Evolutionary conservation across 2,888 invertebrate genomes (phyloP).

Genomic region (Elmis aenea): DNA sequence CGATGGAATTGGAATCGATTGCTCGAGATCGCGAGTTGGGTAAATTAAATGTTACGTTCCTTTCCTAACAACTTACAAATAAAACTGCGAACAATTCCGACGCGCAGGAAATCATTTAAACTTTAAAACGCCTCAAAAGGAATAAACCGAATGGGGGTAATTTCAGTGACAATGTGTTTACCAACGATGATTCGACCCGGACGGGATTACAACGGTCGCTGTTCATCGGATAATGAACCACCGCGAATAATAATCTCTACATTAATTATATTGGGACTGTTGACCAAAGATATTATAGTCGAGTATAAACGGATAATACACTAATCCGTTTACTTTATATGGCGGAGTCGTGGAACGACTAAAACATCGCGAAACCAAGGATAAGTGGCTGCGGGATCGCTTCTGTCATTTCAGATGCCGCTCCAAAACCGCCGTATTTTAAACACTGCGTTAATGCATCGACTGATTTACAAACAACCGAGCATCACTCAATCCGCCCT

Average conservation of each 20-base stretch:
- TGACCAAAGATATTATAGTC: conserved; percentile 42
- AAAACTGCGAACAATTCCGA: conserved; percentile 13
- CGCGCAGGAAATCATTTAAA: not conserved
- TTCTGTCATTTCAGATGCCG: conserved; percentile 24
- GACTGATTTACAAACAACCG: conserved; percentile 20
- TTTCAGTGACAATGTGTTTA: conserved; percentile 20
- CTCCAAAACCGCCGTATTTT: conserved; percentile 18
- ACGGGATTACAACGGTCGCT: conserved; percentile 20
- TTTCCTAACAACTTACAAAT: conserved; percentile 11
- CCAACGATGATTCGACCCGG: conserved; percentile 20
- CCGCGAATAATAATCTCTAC: conserved; percentile 38
- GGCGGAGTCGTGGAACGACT: conserved; percentile 27
- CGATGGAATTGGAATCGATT: too few relatives aligned
- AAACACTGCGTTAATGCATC: conserved; percentile 20
- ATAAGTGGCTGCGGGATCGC: conserved; percentile 22
- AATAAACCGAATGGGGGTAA: conserved; percentile 20
- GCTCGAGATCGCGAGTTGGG: conserved; percentile 9
- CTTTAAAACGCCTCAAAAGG: conserved; percentile 14
- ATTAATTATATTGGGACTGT: conserved; percentile 42
- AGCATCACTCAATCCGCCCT: too few relatives aligned
- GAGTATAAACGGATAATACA: conserved; percentile 40
- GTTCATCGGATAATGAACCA: conserved; percentile 25
- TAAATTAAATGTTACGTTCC: conserved; percentile 7
- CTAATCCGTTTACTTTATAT: conserved; percentile 43
- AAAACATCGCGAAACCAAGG: conserved; percentile 16